Evolutionary conservation across 2,888 invertebrate species (phyloP).

Genomic region (Mythimna pallens): DNA sequence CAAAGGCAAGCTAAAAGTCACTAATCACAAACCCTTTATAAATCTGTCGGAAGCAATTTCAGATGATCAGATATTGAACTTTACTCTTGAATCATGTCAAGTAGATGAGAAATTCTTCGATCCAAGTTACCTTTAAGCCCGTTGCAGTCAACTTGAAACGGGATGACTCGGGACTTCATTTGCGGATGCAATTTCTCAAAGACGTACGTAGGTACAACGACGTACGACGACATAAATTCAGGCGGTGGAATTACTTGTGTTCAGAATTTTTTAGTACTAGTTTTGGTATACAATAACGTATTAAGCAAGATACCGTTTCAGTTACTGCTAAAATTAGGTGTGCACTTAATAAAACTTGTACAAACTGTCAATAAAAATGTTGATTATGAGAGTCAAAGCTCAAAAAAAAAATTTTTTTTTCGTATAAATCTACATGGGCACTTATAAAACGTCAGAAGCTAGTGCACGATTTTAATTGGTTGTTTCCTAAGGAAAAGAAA

Average conservation of each 20-base stretch:
- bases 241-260: background rate
- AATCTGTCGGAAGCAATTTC: background rate
- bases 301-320: too few relatives aligned
- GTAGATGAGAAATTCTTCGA: constrained; percentile 19
- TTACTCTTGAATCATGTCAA: constrained; percentile 12
- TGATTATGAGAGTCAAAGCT: too few relatives aligned
- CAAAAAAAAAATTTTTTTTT: too few relatives aligned
- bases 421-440: too few relatives aligned
- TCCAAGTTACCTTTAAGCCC: constrained; percentile 1
- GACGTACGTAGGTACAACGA: background rate
- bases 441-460: too few relatives aligned
- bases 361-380: too few relatives aligned
- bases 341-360: too few relatives aligned
- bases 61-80: constrained; percentile 9
- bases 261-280: background rate
- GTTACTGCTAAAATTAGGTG: too few relatives aligned
- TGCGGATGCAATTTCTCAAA: constrained; percentile 13
- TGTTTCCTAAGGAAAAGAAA: too few relatives aligned
- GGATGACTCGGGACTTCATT: constrained; percentile 1
- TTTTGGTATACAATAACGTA: background rate
- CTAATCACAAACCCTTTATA: background rate
- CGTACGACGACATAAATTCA: background rate
- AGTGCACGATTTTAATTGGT: too few relatives aligned
- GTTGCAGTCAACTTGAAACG: background rate
- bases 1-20: background rate